Percentiles rank a stretch among this genome's conserved stretches.
Evolutionary conservation across 2,888 invertebrate species (phyloP).

Genomic region (Lutraria lutraria): DNA sequence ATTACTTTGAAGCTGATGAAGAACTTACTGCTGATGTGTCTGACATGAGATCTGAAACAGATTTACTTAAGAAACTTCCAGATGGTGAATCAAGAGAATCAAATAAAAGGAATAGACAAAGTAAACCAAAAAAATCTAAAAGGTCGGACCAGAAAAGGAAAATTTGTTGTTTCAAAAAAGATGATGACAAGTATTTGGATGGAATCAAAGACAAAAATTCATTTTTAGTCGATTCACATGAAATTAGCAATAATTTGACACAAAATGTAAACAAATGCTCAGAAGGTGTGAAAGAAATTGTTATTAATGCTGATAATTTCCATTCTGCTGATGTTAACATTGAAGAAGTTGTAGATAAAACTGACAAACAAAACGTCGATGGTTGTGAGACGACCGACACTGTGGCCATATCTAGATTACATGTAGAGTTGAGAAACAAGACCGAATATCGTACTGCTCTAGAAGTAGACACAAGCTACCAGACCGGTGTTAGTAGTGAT

Average conservation of each 20-base stretch:
- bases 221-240: neutral
- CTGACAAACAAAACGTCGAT: neutral
- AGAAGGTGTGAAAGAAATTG: slow-evolving; percentile 17
- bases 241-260: slow-evolving; percentile 28
- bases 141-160: slow-evolving; percentile 2
- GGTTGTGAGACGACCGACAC: neutral
- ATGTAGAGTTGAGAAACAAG: slow-evolving; percentile 24
- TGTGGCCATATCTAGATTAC: slow-evolving; percentile 22
- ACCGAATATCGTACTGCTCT: slow-evolving; percentile 60
- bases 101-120: neutral
- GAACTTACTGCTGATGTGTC: slow-evolving; percentile 1
- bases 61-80: neutral
- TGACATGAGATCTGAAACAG: neutral
- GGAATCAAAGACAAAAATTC: neutral
- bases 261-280: neutral
- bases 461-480: slow-evolving; percentile 65
- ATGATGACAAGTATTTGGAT: neutral
- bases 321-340: slow-evolving; percentile 3
- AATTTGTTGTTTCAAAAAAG: slow-evolving; percentile 9
- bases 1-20: neutral
- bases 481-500: slow-evolving; percentile 63
- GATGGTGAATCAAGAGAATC: slow-evolving; percentile 15
- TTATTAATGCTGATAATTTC: slow-evolving; percentile 10
- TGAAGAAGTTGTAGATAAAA: slow-evolving; percentile 1
- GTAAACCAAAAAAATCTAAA: slow-evolving; percentile 26